phyloP scores from a whole-genome alignment of 2,113 vertebrate genomes.

The Ailuropoda melanoleuca region DNA sequence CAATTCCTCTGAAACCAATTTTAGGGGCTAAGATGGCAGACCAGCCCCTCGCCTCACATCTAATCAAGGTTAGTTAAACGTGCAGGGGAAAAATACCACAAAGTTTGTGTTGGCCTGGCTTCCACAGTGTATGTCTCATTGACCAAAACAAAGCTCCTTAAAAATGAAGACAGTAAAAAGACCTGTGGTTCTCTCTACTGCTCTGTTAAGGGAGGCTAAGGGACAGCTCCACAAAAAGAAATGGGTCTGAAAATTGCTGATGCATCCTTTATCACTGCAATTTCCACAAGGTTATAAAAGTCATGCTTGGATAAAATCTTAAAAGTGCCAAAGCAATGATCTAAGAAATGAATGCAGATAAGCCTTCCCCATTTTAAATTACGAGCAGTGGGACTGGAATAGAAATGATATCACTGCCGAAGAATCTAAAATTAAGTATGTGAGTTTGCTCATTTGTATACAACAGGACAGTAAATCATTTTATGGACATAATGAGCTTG shows the following conservation, averaged over 20 bases:
- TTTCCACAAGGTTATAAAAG: conserved; percentile 83
- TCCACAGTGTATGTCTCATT: conserved; percentile 67
- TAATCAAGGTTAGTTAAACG: conserved; percentile 70
- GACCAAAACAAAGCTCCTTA: conserved; percentile 69
- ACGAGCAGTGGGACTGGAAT: neutral
- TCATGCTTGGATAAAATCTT: conserved; percentile 79
- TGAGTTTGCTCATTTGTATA: conserved; percentile 18
- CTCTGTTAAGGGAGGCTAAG: conserved; percentile 54
- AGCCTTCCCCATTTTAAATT: conserved; percentile 55
- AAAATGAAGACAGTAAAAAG: conserved; percentile 38
- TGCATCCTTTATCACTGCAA: conserved; percentile 79
- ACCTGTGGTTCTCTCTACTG: conserved; percentile 53
- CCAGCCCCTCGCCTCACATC: conserved; percentile 64
- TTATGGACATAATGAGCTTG: neutral
- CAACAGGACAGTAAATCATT: conserved; percentile 1
- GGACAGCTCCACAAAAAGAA: conserved; percentile 67
- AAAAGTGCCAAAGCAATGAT: conserved; percentile 72
- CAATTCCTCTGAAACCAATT: conserved; percentile 75
- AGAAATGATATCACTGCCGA: conserved; percentile 31
- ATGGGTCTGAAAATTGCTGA: conserved; percentile 76
- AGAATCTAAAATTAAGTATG: conserved; percentile 28
- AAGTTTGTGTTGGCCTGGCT: conserved; percentile 73
- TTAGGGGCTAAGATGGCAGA: conserved; percentile 76
- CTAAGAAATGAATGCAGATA: conserved; percentile 77
- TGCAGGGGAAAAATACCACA: conserved; percentile 39